Conservation (phyloP, 2,888 invertebrate species). For the Sussaba pulchella region DNA sequence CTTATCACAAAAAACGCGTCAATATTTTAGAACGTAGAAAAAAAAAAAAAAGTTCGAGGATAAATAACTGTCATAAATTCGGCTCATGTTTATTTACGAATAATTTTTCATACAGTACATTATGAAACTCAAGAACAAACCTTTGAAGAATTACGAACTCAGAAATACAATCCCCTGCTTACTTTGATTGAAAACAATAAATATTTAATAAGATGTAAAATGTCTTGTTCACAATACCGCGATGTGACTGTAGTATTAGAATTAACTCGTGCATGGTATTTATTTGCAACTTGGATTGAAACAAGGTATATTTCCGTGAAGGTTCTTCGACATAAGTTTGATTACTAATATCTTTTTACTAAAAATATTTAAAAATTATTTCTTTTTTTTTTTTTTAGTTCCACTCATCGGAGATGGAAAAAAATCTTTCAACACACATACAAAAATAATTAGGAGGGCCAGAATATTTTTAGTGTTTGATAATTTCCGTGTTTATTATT, state of each 20-base stretch:
- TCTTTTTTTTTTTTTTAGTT: conserved; percentile 52
- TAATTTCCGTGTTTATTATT: background rate
- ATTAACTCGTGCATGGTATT: background rate
- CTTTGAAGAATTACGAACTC: background rate
- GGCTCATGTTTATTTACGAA: too few species aligned
- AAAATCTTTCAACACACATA: too few species aligned
- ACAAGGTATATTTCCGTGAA: background rate
- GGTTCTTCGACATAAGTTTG: background rate
- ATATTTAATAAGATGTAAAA: background rate
- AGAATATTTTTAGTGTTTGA: background rate
- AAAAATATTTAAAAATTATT: conserved; percentile 4
- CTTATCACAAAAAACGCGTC: too few species aligned
- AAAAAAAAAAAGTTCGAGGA: too few species aligned
- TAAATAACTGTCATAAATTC: too few species aligned
- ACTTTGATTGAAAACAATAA: too few species aligned
- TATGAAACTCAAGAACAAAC: too few species aligned
- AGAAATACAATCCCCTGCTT: too few species aligned
- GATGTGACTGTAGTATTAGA: too few species aligned
- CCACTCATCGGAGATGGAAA: conserved; percentile 29
- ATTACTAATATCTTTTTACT: background rate
- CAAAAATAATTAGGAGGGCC: background rate
- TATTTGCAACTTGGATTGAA: background rate
- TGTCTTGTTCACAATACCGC: background rate
- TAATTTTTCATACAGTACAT: too few species aligned
- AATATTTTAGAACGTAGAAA: too few species aligned